Evolutionary conservation across 1,140 invertebrate species (phyloP), one percentile per base, ranked within the genome.

Genomic region (Drosophila pseudoananassae): DNA sequence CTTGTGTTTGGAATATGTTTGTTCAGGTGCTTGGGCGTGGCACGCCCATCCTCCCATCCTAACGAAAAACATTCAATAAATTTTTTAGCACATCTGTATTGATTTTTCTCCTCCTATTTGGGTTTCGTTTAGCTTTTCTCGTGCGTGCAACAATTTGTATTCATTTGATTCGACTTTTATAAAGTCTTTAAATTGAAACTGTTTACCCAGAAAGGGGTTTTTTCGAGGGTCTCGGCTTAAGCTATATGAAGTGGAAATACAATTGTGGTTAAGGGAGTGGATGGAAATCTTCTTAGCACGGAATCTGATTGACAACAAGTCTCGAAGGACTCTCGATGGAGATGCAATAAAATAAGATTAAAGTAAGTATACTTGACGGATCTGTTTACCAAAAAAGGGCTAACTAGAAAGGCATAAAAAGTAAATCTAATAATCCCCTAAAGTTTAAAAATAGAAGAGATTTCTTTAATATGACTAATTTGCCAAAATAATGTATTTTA

Each of bases 1-100:
- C 55, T 77, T 79, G 81, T 77, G 50, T 89, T 23, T 89, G n/a
- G 64, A 71, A 82, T 87, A 78, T 78, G 73, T 82, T 87, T 87
- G 73, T 52, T 63, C 65, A 88, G 69, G 53, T 81, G 51, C 17
- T n/a, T 47, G 78, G 78, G 65, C 65, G 83, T 80, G 81, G 68
- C 73, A 51, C 23, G 15, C 6, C 51, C 25, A 27, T 27, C 9
- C 5, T 17, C 33, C 33, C 33, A 36, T 36, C 31, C 23, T 5
- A 1, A 31, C 17, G 25, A 54, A 36, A 46, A 54, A 61, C 59
- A 73, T 84, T 81, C 77, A 74, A 87, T 83, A 70, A 75, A 75
- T 55, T 65, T 64, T 74, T 53, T 27, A 70, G 71, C 54, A 59
- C 46, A 38, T 51, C 12, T 14, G 38, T 76, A 76, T 76, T 76